phyloP scores from a whole-genome alignment of 2,113 vertebrate genomes.

The Petrocephalus microphthalmus region DNA sequence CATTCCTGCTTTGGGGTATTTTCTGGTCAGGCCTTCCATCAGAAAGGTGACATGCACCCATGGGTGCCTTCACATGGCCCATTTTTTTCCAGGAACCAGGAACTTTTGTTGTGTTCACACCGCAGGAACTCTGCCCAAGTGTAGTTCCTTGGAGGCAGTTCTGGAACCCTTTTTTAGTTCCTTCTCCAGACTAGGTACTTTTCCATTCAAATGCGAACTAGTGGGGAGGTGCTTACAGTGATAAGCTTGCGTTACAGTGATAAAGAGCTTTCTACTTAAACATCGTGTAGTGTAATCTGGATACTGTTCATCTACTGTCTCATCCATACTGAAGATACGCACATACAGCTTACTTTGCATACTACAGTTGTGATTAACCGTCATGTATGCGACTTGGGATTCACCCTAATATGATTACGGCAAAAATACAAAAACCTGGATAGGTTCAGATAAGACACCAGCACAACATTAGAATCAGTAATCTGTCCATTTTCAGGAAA shows the following conservation, averaged over 20 bases:
- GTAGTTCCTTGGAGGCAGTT: not conserved
- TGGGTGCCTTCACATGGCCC: not conserved
- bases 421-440: not conserved
- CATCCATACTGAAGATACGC: no score
- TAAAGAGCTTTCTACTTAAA: no score
- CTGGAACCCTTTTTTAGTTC: not conserved
- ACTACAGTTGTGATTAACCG: no score
- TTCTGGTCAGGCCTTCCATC: not conserved
- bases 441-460: not conserved
- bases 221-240: no score
- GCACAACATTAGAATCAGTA: not conserved
- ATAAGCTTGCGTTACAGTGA: no score
- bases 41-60: not conserved
- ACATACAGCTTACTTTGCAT: no score
- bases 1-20: not conserved
- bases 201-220: not conserved
- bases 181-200: not conserved
- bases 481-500: not conserved
- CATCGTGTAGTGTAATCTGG: no score
- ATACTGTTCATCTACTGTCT: no score
- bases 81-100: not conserved
- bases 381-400: no score
- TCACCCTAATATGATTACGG: not conserved
- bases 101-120: not conserved
- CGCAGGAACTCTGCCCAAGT: not conserved